These are phyloP conservation scores for Dicyrtomina minuta DNA, from an alignment of 2,888 invertebrate genomes.

Conservation along the genomic window DNA sequence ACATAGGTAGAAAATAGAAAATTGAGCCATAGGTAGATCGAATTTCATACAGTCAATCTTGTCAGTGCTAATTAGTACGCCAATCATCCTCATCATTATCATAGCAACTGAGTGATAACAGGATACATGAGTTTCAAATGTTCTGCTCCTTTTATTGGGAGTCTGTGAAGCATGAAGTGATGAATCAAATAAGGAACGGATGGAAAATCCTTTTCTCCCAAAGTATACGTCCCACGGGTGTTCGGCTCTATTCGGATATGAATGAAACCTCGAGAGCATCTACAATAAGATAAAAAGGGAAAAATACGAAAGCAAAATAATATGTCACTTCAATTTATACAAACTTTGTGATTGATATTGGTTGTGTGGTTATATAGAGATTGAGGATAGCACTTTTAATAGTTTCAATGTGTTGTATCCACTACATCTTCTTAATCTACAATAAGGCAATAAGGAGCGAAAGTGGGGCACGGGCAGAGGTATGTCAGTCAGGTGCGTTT, in stretches of 20 bases:
- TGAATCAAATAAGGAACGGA: conserved; percentile 91
- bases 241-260: conserved; percentile 91
- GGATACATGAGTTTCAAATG: conserved; percentile 94
- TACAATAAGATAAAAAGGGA: conserved; percentile 62
- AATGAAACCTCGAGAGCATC: conserved; percentile 93
- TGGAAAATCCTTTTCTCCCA: conserved; percentile 89
- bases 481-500: too few species aligned
- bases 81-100: too few species aligned
- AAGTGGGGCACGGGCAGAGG: too few species aligned
- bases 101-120: conserved; percentile 79
- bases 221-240: conserved; percentile 75
- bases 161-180: conserved; percentile 87
- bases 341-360: not conserved
- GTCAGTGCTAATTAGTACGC: too few species aligned
- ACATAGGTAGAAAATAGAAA: too few species aligned
- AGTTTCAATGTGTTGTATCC: too few species aligned
- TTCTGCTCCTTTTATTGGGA: conserved; percentile 93
- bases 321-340: not conserved
- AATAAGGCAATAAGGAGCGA: too few species aligned
- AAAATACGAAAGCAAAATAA: conserved; percentile 9
- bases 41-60: too few species aligned
- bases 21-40: too few species aligned
- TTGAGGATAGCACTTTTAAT: too few species aligned
- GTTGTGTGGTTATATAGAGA: too few species aligned
- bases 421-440: too few species aligned